Percentiles rank a stretch among this genome's conserved stretches.
Conservation (phyloP, 2,888 invertebrate genomes). For the Alentia gelatinosa region DNA sequence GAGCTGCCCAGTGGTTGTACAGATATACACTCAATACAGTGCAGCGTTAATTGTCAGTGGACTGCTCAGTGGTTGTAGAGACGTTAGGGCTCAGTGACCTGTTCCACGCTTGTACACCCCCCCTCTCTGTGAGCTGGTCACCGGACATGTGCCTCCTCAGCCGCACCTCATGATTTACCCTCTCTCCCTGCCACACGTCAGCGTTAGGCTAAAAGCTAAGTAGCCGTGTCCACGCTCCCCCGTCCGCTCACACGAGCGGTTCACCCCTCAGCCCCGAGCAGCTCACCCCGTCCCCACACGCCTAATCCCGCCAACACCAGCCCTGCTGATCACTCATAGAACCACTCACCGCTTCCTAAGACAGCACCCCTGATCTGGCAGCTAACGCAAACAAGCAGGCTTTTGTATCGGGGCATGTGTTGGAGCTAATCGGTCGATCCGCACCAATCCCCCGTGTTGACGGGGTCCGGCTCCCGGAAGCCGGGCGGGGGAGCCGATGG, state of each 20-base stretch:
- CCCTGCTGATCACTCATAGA: constrained; percentile 30
- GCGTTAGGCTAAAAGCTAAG: constrained; percentile 47
- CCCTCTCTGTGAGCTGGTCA: too few species aligned
- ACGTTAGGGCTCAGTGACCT: too few species aligned
- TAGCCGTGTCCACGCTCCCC: neutral
- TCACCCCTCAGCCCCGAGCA: neutral
- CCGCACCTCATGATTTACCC: constrained; percentile 40
- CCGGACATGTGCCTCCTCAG: too few species aligned
- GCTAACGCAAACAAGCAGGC: constrained; percentile 27
- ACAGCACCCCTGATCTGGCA: neutral
- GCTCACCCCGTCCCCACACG: neutral
- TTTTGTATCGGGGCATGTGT: constrained; percentile 30
- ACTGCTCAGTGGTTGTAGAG: too few species aligned
- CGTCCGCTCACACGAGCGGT: neutral
- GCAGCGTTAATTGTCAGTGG: too few species aligned
- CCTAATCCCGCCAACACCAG: constrained; percentile 10
- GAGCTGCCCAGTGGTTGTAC: too few species aligned
- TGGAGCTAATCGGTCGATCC: constrained; percentile 5
- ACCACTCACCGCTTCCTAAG: constrained; percentile 25
- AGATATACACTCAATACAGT: too few species aligned
- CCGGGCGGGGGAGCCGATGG: too few species aligned
- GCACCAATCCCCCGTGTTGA: too few species aligned
- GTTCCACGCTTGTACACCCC: too few species aligned
- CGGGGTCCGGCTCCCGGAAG: too few species aligned
- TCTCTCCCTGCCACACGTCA: neutral